A percentile compares a stretch with the other conserved stretches of the same genome.
These are phyloP conservation scores for Takifugu flavidus DNA, from an alignment of 2,113 vertebrate genomes.

Conservation along the genomic window DNA sequence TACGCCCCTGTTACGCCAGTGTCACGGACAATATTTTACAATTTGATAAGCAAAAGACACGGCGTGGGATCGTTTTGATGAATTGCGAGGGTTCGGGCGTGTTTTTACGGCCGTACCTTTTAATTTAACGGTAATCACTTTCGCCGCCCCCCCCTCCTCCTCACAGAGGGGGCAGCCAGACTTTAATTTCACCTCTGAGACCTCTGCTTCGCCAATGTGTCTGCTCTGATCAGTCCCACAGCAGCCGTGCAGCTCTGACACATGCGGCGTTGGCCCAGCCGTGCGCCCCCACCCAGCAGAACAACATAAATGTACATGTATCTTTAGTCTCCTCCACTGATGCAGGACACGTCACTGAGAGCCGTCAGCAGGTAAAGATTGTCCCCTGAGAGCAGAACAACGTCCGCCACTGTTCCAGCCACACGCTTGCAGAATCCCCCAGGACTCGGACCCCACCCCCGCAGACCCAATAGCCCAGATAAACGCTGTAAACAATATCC, in stretches of 20 bases:
- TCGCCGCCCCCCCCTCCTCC: slow-evolving; percentile 1
- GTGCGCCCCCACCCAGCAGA: background rate
- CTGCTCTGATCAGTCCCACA: slow-evolving; percentile 59
- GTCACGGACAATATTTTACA: slow-evolving; percentile 74
- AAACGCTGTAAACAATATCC: background rate
- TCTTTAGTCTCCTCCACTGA: background rate
- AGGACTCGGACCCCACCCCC: slow-evolving; percentile 3
- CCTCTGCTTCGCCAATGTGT: slow-evolving; percentile 46
- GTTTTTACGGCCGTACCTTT: slow-evolving; percentile 61
- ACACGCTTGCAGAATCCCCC: slow-evolving; percentile 6
- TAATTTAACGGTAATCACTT: slow-evolving; percentile 71
- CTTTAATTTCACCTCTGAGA: slow-evolving; percentile 69
- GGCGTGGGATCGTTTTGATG: slow-evolving; percentile 57
- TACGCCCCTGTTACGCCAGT: slow-evolving; percentile 61
- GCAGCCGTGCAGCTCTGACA: background rate
- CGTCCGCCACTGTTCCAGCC: slow-evolving; percentile 10
- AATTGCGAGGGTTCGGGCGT: slow-evolving; percentile 48
- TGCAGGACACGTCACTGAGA: background rate
- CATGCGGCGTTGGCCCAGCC: too few relatives aligned
- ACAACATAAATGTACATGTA: background rate
- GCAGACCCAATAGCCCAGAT: background rate
- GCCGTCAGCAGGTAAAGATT: slow-evolving; percentile 34
- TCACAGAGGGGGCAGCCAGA: slow-evolving; percentile 38
- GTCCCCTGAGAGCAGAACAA: too few relatives aligned
- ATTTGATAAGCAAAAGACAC: slow-evolving; percentile 72